phyloP scores from a whole-genome alignment of 2,113 vertebrate species.

The Eurypyga helias region DNA sequence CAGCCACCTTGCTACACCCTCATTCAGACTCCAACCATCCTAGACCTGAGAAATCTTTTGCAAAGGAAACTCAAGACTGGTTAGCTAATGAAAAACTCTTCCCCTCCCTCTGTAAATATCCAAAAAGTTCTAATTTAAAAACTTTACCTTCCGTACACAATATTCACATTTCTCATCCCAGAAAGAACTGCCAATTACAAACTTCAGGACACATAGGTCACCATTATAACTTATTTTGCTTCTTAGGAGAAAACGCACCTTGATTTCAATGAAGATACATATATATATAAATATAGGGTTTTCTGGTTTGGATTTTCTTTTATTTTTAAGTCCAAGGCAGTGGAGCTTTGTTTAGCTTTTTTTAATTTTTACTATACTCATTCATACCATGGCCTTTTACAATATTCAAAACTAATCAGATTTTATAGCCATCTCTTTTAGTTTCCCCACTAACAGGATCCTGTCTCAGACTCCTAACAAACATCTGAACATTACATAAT shows the following conservation, averaged over 20 bases:
- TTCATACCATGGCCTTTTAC: not conserved
- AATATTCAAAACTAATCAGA: not conserved
- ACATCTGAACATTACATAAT: not conserved
- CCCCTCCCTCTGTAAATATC: not conserved
- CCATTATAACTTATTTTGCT: not conserved
- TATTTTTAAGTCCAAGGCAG: not conserved
- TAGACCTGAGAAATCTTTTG: not conserved
- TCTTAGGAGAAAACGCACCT: not conserved
- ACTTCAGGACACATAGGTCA: not conserved
- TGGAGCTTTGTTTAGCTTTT: not conserved
- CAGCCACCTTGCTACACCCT: not conserved
- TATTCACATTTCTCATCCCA: not conserved
- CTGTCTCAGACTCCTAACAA: not conserved
- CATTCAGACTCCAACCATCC: not conserved
- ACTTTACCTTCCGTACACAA: not conserved
- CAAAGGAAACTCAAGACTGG: not conserved
- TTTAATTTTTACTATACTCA: not conserved
- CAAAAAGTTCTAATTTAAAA: not conserved
- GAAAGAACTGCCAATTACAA: not conserved
- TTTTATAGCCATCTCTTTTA: not conserved
- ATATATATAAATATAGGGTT: not conserved
- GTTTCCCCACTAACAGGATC: not conserved
- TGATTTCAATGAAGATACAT: not conserved
- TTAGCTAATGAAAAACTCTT: not conserved
- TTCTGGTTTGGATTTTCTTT: not conserved